Evolutionary conservation across 2,888 invertebrate species (phyloP).

Genomic region (Listrodromus nycthemerus): DNA sequence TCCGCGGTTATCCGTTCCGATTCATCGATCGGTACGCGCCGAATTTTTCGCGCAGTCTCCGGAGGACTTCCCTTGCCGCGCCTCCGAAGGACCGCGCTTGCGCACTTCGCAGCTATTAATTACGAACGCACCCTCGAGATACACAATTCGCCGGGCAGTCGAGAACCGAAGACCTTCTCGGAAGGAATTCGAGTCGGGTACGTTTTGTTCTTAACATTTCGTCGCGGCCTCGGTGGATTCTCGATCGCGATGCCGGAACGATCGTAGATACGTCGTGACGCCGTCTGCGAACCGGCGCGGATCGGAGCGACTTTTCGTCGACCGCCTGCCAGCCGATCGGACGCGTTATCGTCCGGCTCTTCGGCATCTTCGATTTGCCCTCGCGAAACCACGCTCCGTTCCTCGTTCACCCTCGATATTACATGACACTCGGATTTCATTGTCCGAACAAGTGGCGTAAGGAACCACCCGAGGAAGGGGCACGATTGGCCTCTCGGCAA

Average conservation of each 20-base stretch:
- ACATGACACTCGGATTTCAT: slow-evolving; percentile 35
- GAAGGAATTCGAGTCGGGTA: slow-evolving; percentile 74
- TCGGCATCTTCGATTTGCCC: background rate
- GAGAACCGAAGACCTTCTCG: slow-evolving; percentile 73
- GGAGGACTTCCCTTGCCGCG: background rate
- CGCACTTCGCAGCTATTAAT: slow-evolving; percentile 34
- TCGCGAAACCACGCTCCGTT: slow-evolving; percentile 6
- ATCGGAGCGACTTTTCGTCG: background rate
- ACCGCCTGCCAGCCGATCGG: background rate
- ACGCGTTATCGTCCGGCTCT: background rate
- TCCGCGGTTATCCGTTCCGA: background rate
- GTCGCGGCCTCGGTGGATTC: slow-evolving; percentile 58
- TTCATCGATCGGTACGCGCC: background rate
- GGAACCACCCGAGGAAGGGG: background rate
- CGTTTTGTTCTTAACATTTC: slow-evolving; percentile 73
- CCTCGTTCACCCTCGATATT: slow-evolving; percentile 1
- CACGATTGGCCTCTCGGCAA: slow-evolving; percentile 26
- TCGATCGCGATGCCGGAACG: slow-evolving; percentile 69
- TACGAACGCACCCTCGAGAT: slow-evolving; percentile 49
- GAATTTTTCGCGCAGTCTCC: background rate
- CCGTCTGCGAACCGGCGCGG: slow-evolving; percentile 70
- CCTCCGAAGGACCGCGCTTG: background rate
- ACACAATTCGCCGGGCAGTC: slow-evolving; percentile 70
- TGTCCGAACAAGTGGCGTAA: slow-evolving; percentile 37
- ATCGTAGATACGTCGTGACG: slow-evolving; percentile 77